These are phyloP conservation scores for Bergia puertoricense DNA, from an alignment of 92 coral and sea anemone genomes.

Conservation along the genomic window DNA sequence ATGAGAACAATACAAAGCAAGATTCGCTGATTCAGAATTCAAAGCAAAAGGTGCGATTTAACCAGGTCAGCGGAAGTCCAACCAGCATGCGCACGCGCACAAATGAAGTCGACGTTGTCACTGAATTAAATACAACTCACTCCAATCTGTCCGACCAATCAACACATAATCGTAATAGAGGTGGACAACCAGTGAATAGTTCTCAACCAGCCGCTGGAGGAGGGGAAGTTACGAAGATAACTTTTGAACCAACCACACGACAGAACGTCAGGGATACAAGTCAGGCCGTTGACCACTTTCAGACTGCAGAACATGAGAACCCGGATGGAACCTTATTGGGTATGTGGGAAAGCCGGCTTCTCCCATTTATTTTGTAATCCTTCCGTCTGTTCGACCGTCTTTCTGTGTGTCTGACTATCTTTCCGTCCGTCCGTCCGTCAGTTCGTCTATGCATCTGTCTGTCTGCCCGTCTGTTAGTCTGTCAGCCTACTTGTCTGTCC, in stretches of 20 bases:
- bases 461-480: not conserved
- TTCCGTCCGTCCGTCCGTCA: not conserved
- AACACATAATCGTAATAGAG: not conserved
- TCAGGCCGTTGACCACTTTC: not conserved
- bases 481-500: not conserved
- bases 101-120: not conserved
- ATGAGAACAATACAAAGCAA: not conserved
- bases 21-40: not conserved
- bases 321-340: not conserved
- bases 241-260: not conserved
- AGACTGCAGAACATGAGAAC: not conserved
- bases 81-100: constrained; percentile 7
- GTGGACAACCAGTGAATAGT: not conserved
- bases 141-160: not conserved
- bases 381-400: not conserved
- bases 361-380: not conserved
- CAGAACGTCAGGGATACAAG: not conserved
- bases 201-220: not conserved
- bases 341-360: not conserved
- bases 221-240: not conserved
- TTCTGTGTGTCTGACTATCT: not conserved
- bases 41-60: not conserved
- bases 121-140: not conserved
- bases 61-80: not conserved
- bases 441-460: not conserved